A percentile compares a stretch with the other conserved stretches of the same genome.
Conservation (phyloP, 1,140 invertebrate genomes). For the Drosophila novamexicana region DNA sequence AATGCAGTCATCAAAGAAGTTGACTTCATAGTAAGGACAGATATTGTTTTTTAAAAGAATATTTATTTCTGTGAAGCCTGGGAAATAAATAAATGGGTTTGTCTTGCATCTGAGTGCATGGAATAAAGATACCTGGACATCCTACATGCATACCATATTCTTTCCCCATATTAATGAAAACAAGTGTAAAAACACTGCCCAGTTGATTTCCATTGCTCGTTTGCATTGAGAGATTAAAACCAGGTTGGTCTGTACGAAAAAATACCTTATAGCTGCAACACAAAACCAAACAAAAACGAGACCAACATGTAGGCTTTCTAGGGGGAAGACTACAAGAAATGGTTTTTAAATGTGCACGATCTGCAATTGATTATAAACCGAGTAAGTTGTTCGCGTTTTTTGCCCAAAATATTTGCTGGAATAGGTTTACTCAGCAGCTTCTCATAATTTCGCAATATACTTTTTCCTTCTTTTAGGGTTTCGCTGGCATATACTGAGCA, state of each 20-base stretch:
- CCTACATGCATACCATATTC: neutral
- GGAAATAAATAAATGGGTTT: no score
- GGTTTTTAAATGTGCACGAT: neutral
- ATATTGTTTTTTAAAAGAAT: no score
- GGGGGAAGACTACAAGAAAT: neutral
- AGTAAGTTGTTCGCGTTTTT: neutral
- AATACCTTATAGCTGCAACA: neutral
- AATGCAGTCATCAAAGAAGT: no score
- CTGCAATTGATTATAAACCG: neutral
- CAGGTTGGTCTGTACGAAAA: neutral
- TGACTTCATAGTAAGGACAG: no score
- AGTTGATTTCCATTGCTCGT: neutral
- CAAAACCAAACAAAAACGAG: neutral
- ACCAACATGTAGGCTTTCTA: neutral
- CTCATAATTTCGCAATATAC: neutral
- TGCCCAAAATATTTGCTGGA: neutral
- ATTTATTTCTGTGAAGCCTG: no score
- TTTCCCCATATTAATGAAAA: neutral
- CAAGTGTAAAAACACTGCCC: neutral
- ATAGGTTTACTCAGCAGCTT: neutral
- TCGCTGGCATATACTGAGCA: neutral
- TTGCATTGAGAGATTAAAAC: neutral
- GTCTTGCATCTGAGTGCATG: no score
- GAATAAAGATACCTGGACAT: no score
- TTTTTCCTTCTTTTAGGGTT: neutral